phyloP scores from a whole-genome alignment of 2,113 vertebrate species.

The Malurus melanocephalus region DNA sequence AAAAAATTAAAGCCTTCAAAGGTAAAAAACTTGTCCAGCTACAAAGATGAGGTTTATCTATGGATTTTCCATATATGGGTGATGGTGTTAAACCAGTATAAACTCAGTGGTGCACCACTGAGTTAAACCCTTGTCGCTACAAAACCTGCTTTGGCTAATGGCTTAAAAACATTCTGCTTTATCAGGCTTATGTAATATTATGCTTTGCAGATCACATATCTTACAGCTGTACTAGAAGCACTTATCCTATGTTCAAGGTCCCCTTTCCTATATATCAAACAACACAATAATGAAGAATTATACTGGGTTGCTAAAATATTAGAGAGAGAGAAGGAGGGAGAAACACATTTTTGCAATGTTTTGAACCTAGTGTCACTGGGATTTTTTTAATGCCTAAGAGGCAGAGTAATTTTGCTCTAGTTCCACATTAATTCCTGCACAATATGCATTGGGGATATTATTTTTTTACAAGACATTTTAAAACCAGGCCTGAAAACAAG shows the following conservation, averaged over 20 bases:
- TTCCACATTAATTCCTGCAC: constrained; percentile 60
- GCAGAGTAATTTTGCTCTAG: constrained; percentile 58
- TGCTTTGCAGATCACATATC: constrained; percentile 20
- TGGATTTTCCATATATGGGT: neutral
- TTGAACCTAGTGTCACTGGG: constrained; percentile 48
- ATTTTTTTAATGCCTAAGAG: constrained; percentile 48
- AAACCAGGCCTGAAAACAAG: constrained; percentile 60
- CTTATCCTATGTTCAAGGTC: constrained; percentile 1
- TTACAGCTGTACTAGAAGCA: constrained; percentile 4
- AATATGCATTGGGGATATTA: constrained; percentile 63
- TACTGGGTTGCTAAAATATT: constrained; percentile 34
- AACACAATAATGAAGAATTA: constrained; percentile 34
- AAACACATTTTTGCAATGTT: constrained; percentile 45
- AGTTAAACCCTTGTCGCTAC: neutral
- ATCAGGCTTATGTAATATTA: constrained; percentile 18
- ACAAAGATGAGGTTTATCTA: neutral
- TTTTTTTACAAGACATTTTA: constrained; percentile 67
- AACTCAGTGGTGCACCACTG: neutral
- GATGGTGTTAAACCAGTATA: neutral
- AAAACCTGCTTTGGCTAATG: constrained; percentile 5
- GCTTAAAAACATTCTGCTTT: constrained; percentile 21
- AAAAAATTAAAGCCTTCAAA: neutral
- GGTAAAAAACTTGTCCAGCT: neutral
- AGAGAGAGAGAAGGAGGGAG: neutral
- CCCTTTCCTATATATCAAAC: constrained; percentile 14